Conservation (phyloP, 1,140 invertebrate species). For the Euwallacea similis region DNA sequence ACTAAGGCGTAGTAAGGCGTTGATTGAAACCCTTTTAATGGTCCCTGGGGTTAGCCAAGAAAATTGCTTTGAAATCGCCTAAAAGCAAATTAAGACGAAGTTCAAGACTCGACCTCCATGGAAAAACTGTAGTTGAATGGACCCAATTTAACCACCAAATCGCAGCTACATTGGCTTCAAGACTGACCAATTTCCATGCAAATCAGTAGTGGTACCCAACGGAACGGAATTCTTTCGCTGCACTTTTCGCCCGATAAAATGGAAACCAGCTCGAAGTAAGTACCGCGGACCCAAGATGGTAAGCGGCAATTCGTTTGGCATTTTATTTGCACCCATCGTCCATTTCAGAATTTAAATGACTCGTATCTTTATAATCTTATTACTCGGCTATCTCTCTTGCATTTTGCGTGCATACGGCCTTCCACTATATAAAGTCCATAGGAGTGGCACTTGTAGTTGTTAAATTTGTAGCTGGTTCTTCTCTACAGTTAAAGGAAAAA, state of each 20-base stretch:
- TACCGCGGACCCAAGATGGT: constrained; percentile 19
- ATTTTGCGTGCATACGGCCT: constrained; percentile 23
- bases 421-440: too few species aligned
- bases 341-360: constrained; percentile 37
- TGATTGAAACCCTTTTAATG: too few species aligned
- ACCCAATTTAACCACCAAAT: too few species aligned
- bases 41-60: too few species aligned
- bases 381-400: constrained; percentile 21
- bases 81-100: too few species aligned
- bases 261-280: constrained; percentile 32
- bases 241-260: constrained; percentile 32
- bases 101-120: too few species aligned
- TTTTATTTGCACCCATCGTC: constrained; percentile 34
- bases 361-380: constrained; percentile 38
- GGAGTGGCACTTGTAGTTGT: neutral
- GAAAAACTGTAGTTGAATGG: too few species aligned
- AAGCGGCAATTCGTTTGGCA: constrained; percentile 33
- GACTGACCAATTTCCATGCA: neutral
- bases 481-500: neutral
- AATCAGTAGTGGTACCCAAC: neutral
- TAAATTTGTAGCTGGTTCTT: neutral
- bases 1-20: too few species aligned
- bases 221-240: constrained; percentile 15
- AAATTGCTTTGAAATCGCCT: too few species aligned
- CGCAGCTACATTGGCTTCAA: too few species aligned